These are phyloP conservation scores for Thymelicus sylvestris DNA, from an alignment of 2,888 invertebrate genomes.

Conservation along the genomic window DNA sequence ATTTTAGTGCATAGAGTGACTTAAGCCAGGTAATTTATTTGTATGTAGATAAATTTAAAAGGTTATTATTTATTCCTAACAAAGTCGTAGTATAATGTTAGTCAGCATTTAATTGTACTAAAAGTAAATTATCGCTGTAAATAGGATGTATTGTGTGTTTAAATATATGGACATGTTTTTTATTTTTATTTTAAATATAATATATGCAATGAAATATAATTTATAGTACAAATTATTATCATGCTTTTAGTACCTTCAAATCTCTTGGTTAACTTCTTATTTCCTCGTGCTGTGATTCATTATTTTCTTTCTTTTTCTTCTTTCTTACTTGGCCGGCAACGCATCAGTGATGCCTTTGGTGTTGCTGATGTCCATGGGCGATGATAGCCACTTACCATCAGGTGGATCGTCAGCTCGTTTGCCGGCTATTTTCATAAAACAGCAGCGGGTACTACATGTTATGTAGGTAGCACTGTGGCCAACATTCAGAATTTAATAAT, in stretches of 20 bases:
- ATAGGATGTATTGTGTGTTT: constrained; percentile 37
- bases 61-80: constrained; percentile 43
- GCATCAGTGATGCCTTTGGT: too few relatives aligned
- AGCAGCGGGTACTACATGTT: too few relatives aligned
- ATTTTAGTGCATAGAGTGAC: constrained; percentile 39
- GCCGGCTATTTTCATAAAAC: too few relatives aligned
- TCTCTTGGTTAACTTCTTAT: too few relatives aligned
- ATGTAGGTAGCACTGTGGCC: too few relatives aligned
- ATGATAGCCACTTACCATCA: too few relatives aligned
- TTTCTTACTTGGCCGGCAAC: too few relatives aligned
- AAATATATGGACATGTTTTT: constrained; percentile 34
- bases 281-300: too few relatives aligned
- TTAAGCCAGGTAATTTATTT: constrained; percentile 38
- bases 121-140: constrained; percentile 42
- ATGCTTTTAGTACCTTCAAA: constrained; percentile 35
- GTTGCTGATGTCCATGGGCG: too few relatives aligned
- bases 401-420: too few relatives aligned
- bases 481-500: neutral
- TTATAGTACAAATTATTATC: constrained; percentile 60
- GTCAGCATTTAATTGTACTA: constrained; percentile 44
- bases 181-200: constrained; percentile 43
- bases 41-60: constrained; percentile 30
- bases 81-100: constrained; percentile 36
- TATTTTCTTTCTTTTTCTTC: too few relatives aligned
- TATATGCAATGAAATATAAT: constrained; percentile 57